phyloP scores from a whole-genome alignment of 2,888 invertebrate genomes.

The Fragum whitleyi region DNA sequence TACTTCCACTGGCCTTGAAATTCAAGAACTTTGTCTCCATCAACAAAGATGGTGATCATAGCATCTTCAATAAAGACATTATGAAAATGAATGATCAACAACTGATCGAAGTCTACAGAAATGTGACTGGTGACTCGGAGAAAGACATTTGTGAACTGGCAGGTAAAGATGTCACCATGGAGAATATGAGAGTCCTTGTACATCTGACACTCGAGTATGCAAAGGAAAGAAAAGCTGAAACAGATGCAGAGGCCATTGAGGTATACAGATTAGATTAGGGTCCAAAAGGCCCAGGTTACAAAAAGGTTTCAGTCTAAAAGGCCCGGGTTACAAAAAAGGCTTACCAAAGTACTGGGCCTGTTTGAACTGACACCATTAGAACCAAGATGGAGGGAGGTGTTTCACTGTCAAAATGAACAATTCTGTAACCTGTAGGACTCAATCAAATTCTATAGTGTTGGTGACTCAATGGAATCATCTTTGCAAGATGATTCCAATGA shows the following conservation, averaged over 20 bases:
- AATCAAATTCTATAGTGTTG: no score
- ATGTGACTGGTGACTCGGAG: constrained; percentile 13
- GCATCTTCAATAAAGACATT: background rate
- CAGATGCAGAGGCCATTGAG: constrained; percentile 6
- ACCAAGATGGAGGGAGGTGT: no score
- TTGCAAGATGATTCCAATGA: no score
- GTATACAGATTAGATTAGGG: no score
- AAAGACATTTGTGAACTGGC: constrained; percentile 25
- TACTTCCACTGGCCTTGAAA: constrained; percentile 1
- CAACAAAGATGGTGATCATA: background rate
- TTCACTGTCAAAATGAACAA: no score
- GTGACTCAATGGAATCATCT: no score
- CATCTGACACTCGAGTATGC: constrained; percentile 4
- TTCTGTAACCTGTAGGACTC: no score
- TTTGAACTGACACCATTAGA: no score
- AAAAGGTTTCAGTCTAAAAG: no score
- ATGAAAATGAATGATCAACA: background rate
- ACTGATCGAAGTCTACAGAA: background rate
- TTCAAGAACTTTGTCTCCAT: constrained; percentile 5
- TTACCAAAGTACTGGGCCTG: no score
- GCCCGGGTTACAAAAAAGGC: no score
- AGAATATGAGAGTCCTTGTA: constrained; percentile 14
- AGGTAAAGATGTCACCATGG: background rate
- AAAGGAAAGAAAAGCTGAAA: background rate
- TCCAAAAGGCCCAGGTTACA: no score